Conservation (phyloP, 2,113 vertebrate genomes). For the Lycaon pictus region DNA sequence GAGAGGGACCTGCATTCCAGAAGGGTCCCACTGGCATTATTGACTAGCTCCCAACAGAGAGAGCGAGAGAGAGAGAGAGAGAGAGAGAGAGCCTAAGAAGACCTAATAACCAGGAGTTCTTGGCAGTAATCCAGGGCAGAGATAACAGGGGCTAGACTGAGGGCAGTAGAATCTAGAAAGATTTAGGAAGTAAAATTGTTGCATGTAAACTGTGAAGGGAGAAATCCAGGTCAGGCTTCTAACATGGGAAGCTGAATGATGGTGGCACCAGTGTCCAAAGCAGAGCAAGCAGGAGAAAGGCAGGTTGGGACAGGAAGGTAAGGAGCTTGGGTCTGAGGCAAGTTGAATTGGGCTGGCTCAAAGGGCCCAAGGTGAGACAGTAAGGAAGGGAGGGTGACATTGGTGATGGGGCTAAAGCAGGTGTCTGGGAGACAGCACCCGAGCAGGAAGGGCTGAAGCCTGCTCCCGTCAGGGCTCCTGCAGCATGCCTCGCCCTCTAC, state of each 20-base stretch:
- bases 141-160: not conserved
- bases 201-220: not conserved
- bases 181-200: not conserved
- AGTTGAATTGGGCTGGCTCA: not conserved
- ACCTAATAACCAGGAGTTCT: not conserved
- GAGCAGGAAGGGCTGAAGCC: too few relatives aligned
- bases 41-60: not conserved
- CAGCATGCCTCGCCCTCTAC: accelerated
- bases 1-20: not conserved
- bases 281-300: not conserved
- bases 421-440: not conserved
- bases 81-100: not conserved
- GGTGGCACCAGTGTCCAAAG: not conserved
- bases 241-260: not conserved
- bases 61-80: not conserved
- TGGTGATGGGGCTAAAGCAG: not conserved
- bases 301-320: not conserved
- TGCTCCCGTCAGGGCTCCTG: not conserved
- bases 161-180: not conserved
- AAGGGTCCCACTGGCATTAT: not conserved
- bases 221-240: not conserved
- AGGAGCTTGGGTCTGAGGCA: not conserved
- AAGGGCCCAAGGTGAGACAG: not conserved
- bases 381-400: not conserved
- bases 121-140: not conserved